Evolutionary conservation across 2,797 vertebrate genomes (phyloP).

Genomic region (Gallinago nigripennis): DNA sequence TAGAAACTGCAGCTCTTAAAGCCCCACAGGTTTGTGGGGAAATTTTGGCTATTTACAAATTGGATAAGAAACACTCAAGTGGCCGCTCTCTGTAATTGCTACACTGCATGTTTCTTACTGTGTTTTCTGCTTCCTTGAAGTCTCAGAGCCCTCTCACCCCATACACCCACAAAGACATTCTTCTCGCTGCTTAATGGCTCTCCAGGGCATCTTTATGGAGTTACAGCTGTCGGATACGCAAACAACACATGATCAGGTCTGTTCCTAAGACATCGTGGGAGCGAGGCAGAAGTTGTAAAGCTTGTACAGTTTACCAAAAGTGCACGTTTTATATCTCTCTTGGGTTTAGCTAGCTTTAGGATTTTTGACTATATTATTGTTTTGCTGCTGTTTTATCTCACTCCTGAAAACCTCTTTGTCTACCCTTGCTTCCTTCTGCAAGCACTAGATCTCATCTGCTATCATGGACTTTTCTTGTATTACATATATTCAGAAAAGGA

Average conservation of each 20-base stretch:
- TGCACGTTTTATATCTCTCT: neutral
- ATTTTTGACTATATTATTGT: neutral
- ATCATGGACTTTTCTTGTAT: neutral
- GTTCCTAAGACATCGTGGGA: neutral
- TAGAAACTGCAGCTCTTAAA: neutral
- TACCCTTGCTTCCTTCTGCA: neutral
- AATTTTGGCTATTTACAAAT: neutral
- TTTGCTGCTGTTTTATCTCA: neutral
- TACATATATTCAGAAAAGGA: neutral
- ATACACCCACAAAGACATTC: neutral
- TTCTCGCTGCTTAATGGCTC: neutral
- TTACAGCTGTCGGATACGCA: conserved; percentile 20
- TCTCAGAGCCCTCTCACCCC: neutral
- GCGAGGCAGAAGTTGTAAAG: conserved; percentile 35
- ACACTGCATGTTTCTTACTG: neutral
- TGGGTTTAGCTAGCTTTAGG: conserved; percentile 19
- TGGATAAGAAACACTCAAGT: neutral
- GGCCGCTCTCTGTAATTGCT: neutral
- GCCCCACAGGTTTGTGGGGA: neutral
- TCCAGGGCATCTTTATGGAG: neutral
- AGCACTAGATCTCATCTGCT: neutral
- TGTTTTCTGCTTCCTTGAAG: neutral
- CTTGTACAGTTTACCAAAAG: conserved; percentile 30
- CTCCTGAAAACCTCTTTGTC: neutral
- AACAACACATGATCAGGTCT: neutral